Base-by-base conservation (phyloP, 2,113 vertebrate species). In the Rhagologus leucostigma region DNA sequence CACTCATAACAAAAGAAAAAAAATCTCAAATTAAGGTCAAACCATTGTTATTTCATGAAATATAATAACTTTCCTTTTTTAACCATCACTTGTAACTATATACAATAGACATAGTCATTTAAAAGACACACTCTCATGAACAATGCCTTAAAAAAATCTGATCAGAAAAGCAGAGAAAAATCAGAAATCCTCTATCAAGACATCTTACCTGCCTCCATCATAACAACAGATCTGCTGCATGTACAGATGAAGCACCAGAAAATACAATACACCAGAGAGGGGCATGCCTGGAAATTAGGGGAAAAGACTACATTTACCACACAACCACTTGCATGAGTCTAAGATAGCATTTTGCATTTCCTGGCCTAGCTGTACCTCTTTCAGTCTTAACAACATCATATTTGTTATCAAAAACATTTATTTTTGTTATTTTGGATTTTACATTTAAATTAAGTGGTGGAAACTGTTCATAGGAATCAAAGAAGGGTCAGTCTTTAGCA, bases 271-370 rank as follows among this genome's bases (percentile, higher is more conserved):
- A 50, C 4, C 9, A 78, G 29, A 59, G 3, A n/a, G 13, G 8
- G 39, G 15, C 17, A 82, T 56, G 13, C 20, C 46, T 89, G 42
- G 30, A 63, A 85, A 79, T 71, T 0, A 78, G 14, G 13, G 86
- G 21, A 46, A 90, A 81, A 73, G 2, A 33, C 33, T 73, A 10
- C 6, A 16, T 29, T 53, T 76, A 27, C 32, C 37, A 64, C 57
- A 77, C 16, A 84, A 56, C 1, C 0, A 32, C 27, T 73, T 73
- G 7, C 13, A 35, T 3, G 15, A 2, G 0, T 11, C 27, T 64
- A 52, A 77, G 21, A 27, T 26, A 87, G 55, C 6, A 44, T 39
- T 33, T 65, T 44, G 18, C 9, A 33, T 88, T 65, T 89, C 46
- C n/a, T 46, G 16, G 10, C 33, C 17, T n/a, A 41, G 7, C 6